Conservation (phyloP, 2,113 vertebrate genomes). For the Calyptommatus sinebrachiatus region DNA sequence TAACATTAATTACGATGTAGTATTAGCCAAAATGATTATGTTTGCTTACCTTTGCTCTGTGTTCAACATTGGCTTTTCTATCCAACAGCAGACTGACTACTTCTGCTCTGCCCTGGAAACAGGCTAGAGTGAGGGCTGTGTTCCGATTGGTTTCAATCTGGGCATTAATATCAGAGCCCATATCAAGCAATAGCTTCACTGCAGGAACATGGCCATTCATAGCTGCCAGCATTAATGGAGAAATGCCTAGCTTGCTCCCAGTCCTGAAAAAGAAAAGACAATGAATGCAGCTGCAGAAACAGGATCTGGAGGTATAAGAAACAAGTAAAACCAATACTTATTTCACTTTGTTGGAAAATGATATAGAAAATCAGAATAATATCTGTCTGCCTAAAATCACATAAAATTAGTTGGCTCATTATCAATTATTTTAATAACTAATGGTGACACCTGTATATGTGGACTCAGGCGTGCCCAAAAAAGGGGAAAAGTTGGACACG, state of each 20-base stretch:
- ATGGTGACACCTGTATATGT: no score
- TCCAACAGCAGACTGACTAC: slow-evolving; percentile 96
- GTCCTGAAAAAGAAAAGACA: slow-evolving; percentile 76
- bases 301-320: background rate
- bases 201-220: slow-evolving; percentile 98
- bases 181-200: slow-evolving; percentile 94
- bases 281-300: slow-evolving; percentile 23
- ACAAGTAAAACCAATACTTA: no score
- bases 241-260: slow-evolving; percentile 96
- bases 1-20: background rate
- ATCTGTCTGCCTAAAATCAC: no score
- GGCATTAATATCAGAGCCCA: slow-evolving; percentile 98
- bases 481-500: no score
- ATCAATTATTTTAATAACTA: no score
- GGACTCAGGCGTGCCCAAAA: no score
- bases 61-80: slow-evolving; percentile 97
- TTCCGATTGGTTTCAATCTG: slow-evolving; percentile 99
- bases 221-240: slow-evolving; percentile 96
- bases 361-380: no score
- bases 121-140: slow-evolving; percentile 94
- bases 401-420: no score
- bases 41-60: slow-evolving; percentile 90
- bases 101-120: slow-evolving; percentile 96
- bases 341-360: no score
- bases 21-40: background rate